Evolutionary conservation across 2,888 invertebrate species (phyloP).

Genomic region (Drosophila mercatorum): DNA sequence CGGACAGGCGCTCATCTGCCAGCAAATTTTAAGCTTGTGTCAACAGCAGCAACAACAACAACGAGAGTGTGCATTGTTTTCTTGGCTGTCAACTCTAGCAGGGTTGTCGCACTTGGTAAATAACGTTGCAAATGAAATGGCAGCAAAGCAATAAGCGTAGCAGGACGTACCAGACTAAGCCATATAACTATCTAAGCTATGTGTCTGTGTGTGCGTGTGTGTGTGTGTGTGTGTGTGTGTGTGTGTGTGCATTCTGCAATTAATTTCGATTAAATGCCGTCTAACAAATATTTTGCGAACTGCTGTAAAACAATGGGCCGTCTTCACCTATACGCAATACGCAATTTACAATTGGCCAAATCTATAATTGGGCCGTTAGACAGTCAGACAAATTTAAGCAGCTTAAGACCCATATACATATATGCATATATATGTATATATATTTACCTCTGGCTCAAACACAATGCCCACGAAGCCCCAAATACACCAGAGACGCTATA

Average conservation of each 20-base stretch:
- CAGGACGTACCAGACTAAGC: not conserved
- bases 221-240: not conserved
- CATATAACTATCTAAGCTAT: constrained; percentile 5
- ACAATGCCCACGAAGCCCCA: too few relatives aligned
- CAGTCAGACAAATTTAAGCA: constrained; percentile 19
- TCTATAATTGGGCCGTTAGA: constrained; percentile 42
- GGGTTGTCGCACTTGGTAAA: constrained; percentile 18
- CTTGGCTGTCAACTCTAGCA: constrained; percentile 21
- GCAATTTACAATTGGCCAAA: constrained; percentile 36
- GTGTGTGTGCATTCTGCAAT: constrained; percentile 5
- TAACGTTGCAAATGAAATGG: not conserved
- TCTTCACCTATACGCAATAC: constrained; percentile 7
- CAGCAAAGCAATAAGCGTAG: not conserved
- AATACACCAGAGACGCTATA: too few relatives aligned
- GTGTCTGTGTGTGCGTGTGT: too few relatives aligned
- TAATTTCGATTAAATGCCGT: constrained; percentile 21
- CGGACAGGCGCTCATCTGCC: constrained; percentile 28
- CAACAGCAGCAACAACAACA: constrained; percentile 17
- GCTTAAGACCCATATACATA: constrained; percentile 3
- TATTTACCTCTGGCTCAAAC: too few relatives aligned
- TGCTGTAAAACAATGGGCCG: not conserved
- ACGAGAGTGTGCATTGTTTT: constrained; percentile 17
- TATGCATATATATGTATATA: too few relatives aligned
- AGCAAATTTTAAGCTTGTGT: constrained; percentile 35
- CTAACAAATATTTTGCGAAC: constrained; percentile 1